Base-by-base conservation (phyloP, 2,888 invertebrate genomes). In the Tetramorium bicarinatum region DNA sequence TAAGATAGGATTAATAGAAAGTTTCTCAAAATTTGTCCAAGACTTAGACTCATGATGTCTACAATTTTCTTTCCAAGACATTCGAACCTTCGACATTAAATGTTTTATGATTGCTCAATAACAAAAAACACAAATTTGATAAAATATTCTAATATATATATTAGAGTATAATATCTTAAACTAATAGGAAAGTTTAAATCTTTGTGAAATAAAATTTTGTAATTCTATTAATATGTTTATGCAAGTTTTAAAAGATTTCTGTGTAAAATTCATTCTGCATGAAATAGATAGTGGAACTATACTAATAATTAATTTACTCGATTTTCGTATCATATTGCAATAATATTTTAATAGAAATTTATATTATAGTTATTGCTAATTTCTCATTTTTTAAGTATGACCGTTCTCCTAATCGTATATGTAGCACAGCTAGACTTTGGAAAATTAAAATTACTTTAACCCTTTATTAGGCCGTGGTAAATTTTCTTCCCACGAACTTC, bases 401-500 rank as follows among this genome's bases (percentile, higher is more conserved):
- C 29, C 4, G 0, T 34, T 34, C 29, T 34, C 29, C 3, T 4
- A 3, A 59, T 59, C 25, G 54, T 15, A 38, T 21, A 21, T 25
- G 25, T 21, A 29, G 18, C 44, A 34, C 29, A 47, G n/a, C 11
- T 34, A 44, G 9, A 72, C 59, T 79, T 72, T 38, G 9, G 34
- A 25, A 34, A 59, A 79, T 79, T 13, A 72, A 47, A 79, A 72
- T 11, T 71, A 72, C 21, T 69, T 77, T 34, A 79, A 59, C 13
- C 6, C 18, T 79, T 69, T 79, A 79, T 44, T 34, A 34, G 56
- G 56, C n/a, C 8, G 18, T 25, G 18, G 25, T 79, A 79, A 79
- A 29, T 25, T 79, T 71, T 72, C 79, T 71, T 72, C 29, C 2
- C 21, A 47, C 21, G 18, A 79, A 79, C 59, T 79, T 79, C 47